Percentiles rank a stretch among this genome's conserved stretches.
These are phyloP conservation scores for Dioctria rufipes DNA, from an alignment of 2,888 invertebrate genomes.

Conservation along the genomic window DNA sequence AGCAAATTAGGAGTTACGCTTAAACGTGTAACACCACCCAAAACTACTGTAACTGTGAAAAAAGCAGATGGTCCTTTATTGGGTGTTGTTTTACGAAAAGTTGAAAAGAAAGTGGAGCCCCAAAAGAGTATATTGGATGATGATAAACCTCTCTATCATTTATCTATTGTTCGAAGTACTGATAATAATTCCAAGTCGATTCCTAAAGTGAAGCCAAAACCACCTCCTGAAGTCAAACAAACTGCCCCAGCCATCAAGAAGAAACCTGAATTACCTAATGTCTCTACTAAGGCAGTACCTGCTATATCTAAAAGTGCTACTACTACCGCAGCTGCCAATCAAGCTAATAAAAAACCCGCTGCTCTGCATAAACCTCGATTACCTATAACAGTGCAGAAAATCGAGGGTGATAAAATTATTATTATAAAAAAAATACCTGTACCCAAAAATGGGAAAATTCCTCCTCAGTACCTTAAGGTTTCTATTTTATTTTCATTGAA, in stretches of 20 bases:
- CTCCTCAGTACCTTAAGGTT: constrained; percentile 69
- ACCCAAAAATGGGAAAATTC: constrained; percentile 71
- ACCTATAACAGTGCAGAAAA: constrained; percentile 70
- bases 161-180: constrained; percentile 68
- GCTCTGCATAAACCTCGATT: constrained; percentile 65
- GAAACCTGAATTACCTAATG: constrained; percentile 8
- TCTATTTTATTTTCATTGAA: constrained; percentile 62
- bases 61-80: constrained; percentile 68
- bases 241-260: constrained; percentile 15
- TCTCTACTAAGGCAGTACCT: constrained; percentile 29
- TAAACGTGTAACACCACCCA: constrained; percentile 68
- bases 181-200: constrained; percentile 61
- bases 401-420: constrained; percentile 71
- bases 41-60: constrained; percentile 66
- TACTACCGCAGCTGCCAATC: constrained; percentile 9
- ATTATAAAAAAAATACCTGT: constrained; percentile 71
- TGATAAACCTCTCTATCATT: constrained; percentile 69
- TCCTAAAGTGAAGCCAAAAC: constrained; percentile 64
- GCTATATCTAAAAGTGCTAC: constrained; percentile 1
- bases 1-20: constrained; percentile 68
- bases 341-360: constrained; percentile 50
- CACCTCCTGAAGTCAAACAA: constrained; percentile 43
- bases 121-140: constrained; percentile 70
- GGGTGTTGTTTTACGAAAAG: constrained; percentile 69
- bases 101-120: constrained; percentile 68